These are phyloP conservation scores for Anguilla japonica DNA, from an alignment of 2,113 vertebrate species.

Conservation along the genomic window DNA sequence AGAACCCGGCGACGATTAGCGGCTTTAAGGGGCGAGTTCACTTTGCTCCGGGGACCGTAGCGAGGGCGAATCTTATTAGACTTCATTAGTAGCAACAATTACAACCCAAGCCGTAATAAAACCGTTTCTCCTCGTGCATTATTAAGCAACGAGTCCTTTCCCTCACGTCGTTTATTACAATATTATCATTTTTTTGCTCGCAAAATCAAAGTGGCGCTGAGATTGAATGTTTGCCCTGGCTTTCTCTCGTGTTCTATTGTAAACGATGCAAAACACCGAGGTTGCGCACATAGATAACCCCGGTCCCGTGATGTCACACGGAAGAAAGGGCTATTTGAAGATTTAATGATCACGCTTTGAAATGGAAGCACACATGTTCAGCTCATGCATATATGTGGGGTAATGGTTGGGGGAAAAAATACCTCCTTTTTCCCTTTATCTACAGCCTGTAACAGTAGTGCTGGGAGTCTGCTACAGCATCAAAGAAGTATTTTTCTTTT, in stretches of 20 bases:
- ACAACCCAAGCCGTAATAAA: slow-evolving; percentile 20
- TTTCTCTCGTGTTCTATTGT: not conserved
- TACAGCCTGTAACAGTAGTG: not conserved
- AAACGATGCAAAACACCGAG: not conserved
- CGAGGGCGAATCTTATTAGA: slow-evolving; percentile 67
- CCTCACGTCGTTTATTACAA: slow-evolving; percentile 7
- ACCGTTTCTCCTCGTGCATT: not conserved
- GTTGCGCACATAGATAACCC: not conserved
- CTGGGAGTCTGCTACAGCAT: slow-evolving; percentile 28
- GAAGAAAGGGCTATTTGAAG: slow-evolving; percentile 25
- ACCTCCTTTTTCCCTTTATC: slow-evolving; percentile 2
- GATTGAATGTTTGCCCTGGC: not conserved
- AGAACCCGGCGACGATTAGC: slow-evolving; percentile 79
- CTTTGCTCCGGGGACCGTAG: slow-evolving; percentile 71
- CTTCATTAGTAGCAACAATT: slow-evolving; percentile 66
- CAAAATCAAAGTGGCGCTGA: not conserved
- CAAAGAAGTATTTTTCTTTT: slow-evolving; percentile 28
- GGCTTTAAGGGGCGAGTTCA: slow-evolving; percentile 71
- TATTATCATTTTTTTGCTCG: not conserved
- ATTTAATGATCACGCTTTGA: slow-evolving; percentile 25
- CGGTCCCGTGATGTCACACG: not conserved
- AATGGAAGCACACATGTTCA: slow-evolving; percentile 41
- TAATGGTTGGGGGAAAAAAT: slow-evolving; percentile 30
- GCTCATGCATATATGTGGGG: slow-evolving; percentile 25
- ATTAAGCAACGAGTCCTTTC: not conserved